Base-by-base conservation (phyloP, 1,140 invertebrate genomes). In the Phenacoccus solenopsis region DNA sequence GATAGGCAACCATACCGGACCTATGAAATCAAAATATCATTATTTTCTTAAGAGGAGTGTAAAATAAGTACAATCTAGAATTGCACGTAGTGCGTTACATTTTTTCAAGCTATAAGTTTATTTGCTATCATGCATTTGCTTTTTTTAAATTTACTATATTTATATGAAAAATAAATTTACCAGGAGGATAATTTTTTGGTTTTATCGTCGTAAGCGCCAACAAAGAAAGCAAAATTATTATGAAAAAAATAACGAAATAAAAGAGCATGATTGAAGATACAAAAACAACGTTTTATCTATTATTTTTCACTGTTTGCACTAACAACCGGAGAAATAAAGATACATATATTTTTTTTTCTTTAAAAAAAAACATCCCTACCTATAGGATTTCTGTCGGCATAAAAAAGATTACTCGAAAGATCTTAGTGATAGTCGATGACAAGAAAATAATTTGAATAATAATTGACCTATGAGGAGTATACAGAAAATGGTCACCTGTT, bases 1-100 rank as follows among this genome's bases (percentile, higher is more conserved):
- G 3, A 82, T 70, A 3, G 82, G 82, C 20, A 79, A 38, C 80
- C 82, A 82, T 59, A 10, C 10, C 28, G 82, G 82, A 67, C 82
- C 82, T 83, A 28, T 24, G 59, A 16, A 10, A 10, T 9, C 9
- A 38, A n/a, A 38, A 38, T 10, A 38, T 10, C 9, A 38, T 38
- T 9, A n/a, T 38, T 38, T 38, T 38, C n/a, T 38, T 10, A 9
- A 38, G 32, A 10, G 32, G n/a, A n/a, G n/a, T n/a, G n/a, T n/a
- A n/a, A n/a, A n/a, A n/a, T n/a, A n/a, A n/a, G n/a, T n/a, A n/a
- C n/a, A n/a, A n/a, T n/a, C n/a, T n/a, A n/a, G n/a, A n/a, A n/a
- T n/a, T n/a, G n/a, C n/a, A n/a, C n/a, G n/a, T n/a, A n/a, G n/a
- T n/a, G n/a, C n/a, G n/a, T n/a, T n/a, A n/a, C n/a, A n/a, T n/a